phyloP scores from a whole-genome alignment of 2,113 vertebrate genomes.

The Oxyura jamaicensis region DNA sequence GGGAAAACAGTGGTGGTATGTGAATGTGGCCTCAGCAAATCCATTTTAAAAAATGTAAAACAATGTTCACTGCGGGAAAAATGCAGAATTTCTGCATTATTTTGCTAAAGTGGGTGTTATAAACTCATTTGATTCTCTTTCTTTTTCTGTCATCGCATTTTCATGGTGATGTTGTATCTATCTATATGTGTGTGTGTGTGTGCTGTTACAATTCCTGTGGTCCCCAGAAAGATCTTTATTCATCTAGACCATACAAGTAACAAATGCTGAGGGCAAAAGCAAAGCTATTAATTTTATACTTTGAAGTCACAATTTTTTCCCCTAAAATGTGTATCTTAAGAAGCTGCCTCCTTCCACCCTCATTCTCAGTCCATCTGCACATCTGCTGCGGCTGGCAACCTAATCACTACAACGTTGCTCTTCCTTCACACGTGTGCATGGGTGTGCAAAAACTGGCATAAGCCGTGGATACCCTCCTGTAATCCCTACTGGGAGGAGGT shows the following conservation, averaged over 20 bases:
- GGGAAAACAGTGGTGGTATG: conserved; percentile 36
- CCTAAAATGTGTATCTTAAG: neutral
- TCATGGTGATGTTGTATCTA: neutral
- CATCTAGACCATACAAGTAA: neutral
- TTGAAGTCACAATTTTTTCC: neutral
- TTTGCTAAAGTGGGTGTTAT: conserved; percentile 2
- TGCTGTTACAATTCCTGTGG: neutral
- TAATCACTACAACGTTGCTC: rapidly evolving
- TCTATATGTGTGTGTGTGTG: neutral
- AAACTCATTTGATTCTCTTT: neutral
- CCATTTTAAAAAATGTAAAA: neutral
- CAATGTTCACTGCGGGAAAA: neutral
- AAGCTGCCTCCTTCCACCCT: neutral
- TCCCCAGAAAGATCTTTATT: conserved; percentile 3
- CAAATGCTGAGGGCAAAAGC: neutral
- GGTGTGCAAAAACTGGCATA: neutral
- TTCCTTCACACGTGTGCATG: neutral
- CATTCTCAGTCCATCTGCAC: neutral
- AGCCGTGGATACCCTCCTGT: neutral
- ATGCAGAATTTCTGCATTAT: conserved; percentile 19
- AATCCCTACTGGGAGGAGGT: neutral
- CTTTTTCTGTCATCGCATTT: neutral
- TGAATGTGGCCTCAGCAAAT: conserved; percentile 22
- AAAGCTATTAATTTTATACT: conserved; percentile 7
- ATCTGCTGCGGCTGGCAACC: neutral